These are phyloP conservation scores for Podargus strigoides DNA, from an alignment of 2,797 vertebrate genomes.

Conservation along the genomic window DNA sequence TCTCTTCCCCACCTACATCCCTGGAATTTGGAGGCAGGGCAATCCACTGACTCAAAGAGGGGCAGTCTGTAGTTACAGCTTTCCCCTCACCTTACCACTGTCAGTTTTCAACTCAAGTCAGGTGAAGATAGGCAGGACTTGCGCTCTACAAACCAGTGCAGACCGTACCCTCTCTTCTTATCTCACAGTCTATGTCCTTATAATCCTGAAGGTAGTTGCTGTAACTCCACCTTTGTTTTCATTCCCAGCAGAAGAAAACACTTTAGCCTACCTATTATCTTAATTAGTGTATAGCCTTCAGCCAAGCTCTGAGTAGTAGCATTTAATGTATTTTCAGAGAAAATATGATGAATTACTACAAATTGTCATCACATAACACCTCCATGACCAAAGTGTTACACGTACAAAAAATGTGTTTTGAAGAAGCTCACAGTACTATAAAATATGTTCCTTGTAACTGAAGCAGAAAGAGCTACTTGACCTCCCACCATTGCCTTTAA, in stretches of 20 bases:
- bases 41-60: not conserved
- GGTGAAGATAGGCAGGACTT: not conserved
- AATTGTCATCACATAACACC: not conserved
- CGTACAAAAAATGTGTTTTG: not conserved
- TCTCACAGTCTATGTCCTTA: not conserved
- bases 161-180: not conserved
- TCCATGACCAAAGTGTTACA: not conserved
- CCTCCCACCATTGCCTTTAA: not conserved
- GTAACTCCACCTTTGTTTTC: not conserved
- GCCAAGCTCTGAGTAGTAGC: not conserved
- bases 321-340: not conserved
- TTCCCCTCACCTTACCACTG: not conserved
- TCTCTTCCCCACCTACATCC: not conserved
- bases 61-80: not conserved
- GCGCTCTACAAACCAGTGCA: not conserved
- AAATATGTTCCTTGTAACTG: not conserved
- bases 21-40: not conserved
- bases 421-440: not conserved
- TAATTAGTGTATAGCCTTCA: not conserved
- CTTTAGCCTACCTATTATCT: not conserved
- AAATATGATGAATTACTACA: not conserved
- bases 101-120: not conserved
- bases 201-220: not conserved
- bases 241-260: not conserved
- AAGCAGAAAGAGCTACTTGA: not conserved